Evolutionary conservation across 2,113 vertebrate genomes (phyloP).

Genomic region (Psettodes erumei): DNA sequence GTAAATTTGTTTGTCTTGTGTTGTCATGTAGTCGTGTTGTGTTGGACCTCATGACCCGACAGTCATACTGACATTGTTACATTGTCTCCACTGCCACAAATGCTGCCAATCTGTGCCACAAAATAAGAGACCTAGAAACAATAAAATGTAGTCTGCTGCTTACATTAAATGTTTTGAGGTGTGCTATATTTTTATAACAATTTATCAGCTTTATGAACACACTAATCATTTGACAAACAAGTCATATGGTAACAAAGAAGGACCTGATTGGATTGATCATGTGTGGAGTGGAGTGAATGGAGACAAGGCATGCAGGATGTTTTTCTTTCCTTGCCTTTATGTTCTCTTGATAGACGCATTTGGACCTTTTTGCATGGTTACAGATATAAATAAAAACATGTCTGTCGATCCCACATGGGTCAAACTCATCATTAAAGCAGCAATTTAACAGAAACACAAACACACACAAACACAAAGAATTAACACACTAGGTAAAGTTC

Average conservation of each 20-base stretch:
- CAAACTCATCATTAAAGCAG: no score
- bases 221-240: not conserved
- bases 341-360: no score
- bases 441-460: not conserved
- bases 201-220: not conserved
- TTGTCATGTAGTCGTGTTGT: conserved; percentile 36
- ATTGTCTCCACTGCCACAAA: conserved; percentile 26
- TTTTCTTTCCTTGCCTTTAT: not conserved
- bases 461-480: no score
- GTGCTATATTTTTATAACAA: no score
- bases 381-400: no score
- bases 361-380: no score
- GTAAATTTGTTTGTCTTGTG: conserved; percentile 62
- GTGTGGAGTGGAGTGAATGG: not conserved
- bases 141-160: not conserved
- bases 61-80: conserved; percentile 7
- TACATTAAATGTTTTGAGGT: not conserved
- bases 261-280: not conserved
- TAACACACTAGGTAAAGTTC: not conserved
- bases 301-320: not conserved
- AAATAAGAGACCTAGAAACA: not conserved
- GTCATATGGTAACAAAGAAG: not conserved
- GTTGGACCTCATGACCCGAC: not conserved
- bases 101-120: not conserved
- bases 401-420: no score